Conservation (phyloP, 2,113 vertebrate species). For the Catharus minimus region DNA sequence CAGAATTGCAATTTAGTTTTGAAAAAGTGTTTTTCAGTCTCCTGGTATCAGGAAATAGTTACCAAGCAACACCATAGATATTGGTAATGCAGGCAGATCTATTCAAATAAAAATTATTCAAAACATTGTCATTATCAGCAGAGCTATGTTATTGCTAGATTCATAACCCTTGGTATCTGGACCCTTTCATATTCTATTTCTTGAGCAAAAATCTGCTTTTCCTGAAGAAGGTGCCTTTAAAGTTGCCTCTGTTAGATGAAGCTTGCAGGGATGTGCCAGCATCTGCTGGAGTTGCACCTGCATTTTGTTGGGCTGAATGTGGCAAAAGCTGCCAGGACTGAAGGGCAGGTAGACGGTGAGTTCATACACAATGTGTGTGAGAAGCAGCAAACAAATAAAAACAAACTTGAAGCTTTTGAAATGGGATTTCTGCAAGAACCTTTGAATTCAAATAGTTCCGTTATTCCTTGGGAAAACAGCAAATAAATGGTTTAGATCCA, state of each 20-base stretch:
- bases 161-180: neutral
- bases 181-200: neutral
- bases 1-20: constrained; percentile 9
- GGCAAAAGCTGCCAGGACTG: neutral
- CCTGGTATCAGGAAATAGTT: constrained; percentile 13
- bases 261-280: neutral
- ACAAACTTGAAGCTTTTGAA: neutral
- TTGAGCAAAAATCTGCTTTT: constrained; percentile 3
- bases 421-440: neutral
- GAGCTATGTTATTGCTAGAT: neutral
- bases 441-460: neutral
- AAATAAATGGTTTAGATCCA: neutral
- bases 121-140: neutral
- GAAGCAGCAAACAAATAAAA: neutral
- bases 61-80: constrained; percentile 45
- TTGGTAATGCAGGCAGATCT: neutral
- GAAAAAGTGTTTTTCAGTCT: constrained; percentile 6
- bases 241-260: neutral
- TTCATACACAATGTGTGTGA: neutral
- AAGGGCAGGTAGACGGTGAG: neutral
- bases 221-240: neutral
- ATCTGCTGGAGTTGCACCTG: neutral
- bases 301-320: neutral
- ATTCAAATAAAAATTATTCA: constrained; percentile 17
- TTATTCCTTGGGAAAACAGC: neutral